Percentiles rank a stretch among this genome's conserved stretches.
phyloP scores from a whole-genome alignment of 2,888 invertebrate species.

The Icerya purchasi region DNA sequence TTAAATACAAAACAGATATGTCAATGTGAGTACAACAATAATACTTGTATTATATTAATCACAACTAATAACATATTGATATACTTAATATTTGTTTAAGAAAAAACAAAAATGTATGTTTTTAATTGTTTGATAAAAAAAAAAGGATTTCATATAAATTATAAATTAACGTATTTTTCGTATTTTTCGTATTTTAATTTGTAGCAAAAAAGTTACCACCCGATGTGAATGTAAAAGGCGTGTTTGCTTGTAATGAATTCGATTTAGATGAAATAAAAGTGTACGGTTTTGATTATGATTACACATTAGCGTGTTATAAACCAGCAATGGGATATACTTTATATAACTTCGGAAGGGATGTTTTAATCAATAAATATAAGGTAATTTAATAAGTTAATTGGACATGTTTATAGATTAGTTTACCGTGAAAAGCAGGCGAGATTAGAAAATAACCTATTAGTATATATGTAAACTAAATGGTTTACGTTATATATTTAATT shows the following conservation, averaged over 20 bases:
- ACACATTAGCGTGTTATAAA: constrained; percentile 88
- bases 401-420: too few relatives aligned
- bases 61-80: too few relatives aligned
- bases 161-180: neutral
- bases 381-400: too few relatives aligned
- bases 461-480: too few relatives aligned
- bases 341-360: constrained; percentile 72
- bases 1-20: constrained; percentile 42
- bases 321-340: constrained; percentile 68
- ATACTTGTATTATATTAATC: neutral
- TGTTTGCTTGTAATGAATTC: constrained; percentile 91
- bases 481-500: too few relatives aligned
- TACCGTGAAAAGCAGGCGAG: too few relatives aligned
- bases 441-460: too few relatives aligned
- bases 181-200: constrained; percentile 20
- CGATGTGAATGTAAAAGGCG: constrained; percentile 66
- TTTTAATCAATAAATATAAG: constrained; percentile 68
- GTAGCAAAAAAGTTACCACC: constrained; percentile 67
- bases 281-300: constrained; percentile 97
- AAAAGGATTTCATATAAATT: neutral
- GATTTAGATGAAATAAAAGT: constrained; percentile 76
- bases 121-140: neutral
- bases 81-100: too few relatives aligned
- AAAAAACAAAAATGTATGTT: too few relatives aligned
- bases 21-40: constrained; percentile 36